These are phyloP conservation scores for Drosophila nr. fundita DNA, from an alignment of 2,888 invertebrate genomes.

Conservation along the genomic window DNA sequence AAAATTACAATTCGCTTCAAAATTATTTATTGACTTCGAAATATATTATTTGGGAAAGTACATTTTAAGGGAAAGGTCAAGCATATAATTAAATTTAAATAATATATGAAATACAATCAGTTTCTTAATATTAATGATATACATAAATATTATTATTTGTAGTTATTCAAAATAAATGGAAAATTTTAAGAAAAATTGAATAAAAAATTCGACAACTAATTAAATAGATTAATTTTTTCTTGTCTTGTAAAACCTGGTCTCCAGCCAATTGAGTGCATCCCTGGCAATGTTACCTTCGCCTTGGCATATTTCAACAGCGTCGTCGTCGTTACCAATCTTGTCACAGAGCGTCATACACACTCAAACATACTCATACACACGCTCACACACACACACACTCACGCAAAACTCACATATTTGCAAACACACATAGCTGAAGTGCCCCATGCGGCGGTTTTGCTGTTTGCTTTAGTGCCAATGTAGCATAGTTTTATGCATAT, in stretches of 20 bases:
- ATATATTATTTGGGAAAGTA: neutral
- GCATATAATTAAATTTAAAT: neutral
- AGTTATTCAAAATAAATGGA: neutral
- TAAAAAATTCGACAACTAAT: neutral
- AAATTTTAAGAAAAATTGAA: neutral
- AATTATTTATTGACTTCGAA: neutral
- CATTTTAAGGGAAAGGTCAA: neutral
- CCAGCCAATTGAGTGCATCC: slow-evolving; percentile 45
- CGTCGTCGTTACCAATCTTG: slow-evolving; percentile 52
- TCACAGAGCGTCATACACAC: slow-evolving; percentile 45
- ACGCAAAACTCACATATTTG: slow-evolving; percentile 26
- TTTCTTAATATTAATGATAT: neutral
- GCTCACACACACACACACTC: slow-evolving; percentile 21
- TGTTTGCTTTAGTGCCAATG: slow-evolving; percentile 82
- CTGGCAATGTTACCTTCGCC: slow-evolving; percentile 61
- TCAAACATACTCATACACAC: slow-evolving; percentile 23
- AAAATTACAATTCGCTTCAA: neutral
- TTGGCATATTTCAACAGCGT: slow-evolving; percentile 60
- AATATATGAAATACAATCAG: neutral
- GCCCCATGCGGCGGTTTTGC: slow-evolving; percentile 56
- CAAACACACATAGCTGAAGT: slow-evolving; percentile 34
- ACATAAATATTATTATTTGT: neutral
- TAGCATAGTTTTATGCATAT: slow-evolving; percentile 81
- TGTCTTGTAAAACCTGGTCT: slow-evolving; percentile 4
- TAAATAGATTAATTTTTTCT: neutral